Conservation (phyloP, 2,113 vertebrate species). For the Catagonus wagneri region DNA sequence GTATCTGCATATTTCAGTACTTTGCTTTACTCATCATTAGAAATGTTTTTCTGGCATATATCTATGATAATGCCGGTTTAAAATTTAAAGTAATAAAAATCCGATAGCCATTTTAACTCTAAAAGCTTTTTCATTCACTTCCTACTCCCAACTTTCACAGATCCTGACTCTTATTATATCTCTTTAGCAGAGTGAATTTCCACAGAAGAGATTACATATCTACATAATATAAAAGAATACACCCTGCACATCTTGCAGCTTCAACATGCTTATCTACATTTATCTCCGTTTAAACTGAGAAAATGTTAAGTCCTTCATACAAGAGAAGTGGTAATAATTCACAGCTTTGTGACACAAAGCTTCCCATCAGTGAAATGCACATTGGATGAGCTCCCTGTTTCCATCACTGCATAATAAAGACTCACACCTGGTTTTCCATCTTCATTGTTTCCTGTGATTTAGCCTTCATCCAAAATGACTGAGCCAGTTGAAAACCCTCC, state of each 20-base stretch:
- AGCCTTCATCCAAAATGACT: not conserved
- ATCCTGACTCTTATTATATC: not conserved
- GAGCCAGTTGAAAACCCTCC: not conserved
- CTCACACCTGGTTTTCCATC: not conserved
- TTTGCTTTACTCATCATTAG: not conserved
- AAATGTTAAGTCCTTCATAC: not conserved
- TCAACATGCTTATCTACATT: not conserved
- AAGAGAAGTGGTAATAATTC: not conserved
- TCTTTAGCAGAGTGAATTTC: not conserved
- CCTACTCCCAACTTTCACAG: not conserved
- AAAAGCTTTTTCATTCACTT: not conserved
- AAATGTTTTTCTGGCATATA: not conserved
- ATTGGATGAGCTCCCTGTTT: not conserved
- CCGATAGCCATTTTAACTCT: not conserved
- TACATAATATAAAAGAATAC: not conserved
- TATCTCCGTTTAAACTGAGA: not conserved
- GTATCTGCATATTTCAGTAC: not conserved
- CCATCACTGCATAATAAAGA: not conserved
- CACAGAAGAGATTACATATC: not conserved
- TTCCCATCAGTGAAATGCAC: not conserved
- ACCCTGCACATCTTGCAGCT: not conserved
- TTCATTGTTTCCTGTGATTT: not conserved
- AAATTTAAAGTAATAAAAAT: constrained; percentile 21
- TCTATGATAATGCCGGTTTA: not conserved
- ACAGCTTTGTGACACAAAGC: not conserved